Evolutionary conservation across 2,888 invertebrate species (phyloP).

Genomic region (Heliconius erato): DNA sequence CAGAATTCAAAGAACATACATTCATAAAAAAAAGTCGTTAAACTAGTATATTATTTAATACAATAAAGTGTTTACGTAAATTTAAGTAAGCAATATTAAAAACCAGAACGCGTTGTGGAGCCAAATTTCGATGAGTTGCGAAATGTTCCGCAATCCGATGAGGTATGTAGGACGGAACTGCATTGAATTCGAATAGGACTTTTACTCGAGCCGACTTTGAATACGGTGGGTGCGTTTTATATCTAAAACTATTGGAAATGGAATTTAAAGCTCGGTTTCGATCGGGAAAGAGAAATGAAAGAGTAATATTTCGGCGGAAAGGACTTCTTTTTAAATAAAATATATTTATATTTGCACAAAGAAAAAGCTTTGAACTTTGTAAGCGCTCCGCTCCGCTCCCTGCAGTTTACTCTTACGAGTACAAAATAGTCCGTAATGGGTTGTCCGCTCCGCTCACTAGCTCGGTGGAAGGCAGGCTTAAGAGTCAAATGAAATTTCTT

Average conservation of each 20-base stretch:
- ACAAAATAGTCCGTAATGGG: too few species aligned
- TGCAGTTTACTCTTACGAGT: too few species aligned
- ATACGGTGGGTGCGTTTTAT: not conserved
- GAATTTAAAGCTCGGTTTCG: too few species aligned
- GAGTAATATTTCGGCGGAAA: too few species aligned
- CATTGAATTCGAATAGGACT: constrained; percentile 37
- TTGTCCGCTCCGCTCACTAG: too few species aligned
- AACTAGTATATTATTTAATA: constrained; percentile 2
- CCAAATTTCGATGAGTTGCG: constrained; percentile 37
- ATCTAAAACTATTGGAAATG: not conserved
- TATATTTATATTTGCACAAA: too few species aligned
- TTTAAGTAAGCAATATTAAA: not conserved
- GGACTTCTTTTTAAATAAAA: too few species aligned
- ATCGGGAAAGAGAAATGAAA: too few species aligned
- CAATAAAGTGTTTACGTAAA: constrained; percentile 21
- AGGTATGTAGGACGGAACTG: constrained; percentile 36
- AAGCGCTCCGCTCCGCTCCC: too few species aligned
- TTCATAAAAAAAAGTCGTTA: not conserved
- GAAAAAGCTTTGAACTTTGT: too few species aligned
- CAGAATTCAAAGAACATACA: not conserved
- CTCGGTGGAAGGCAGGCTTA: too few species aligned
- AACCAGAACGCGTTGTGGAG: constrained; percentile 17
- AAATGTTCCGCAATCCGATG: constrained; percentile 36
- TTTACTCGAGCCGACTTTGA: constrained; percentile 31
- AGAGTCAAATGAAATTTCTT: too few species aligned